These are phyloP conservation scores for Pheosia gnoma DNA, from an alignment of 2,888 invertebrate species.

Conservation along the genomic window DNA sequence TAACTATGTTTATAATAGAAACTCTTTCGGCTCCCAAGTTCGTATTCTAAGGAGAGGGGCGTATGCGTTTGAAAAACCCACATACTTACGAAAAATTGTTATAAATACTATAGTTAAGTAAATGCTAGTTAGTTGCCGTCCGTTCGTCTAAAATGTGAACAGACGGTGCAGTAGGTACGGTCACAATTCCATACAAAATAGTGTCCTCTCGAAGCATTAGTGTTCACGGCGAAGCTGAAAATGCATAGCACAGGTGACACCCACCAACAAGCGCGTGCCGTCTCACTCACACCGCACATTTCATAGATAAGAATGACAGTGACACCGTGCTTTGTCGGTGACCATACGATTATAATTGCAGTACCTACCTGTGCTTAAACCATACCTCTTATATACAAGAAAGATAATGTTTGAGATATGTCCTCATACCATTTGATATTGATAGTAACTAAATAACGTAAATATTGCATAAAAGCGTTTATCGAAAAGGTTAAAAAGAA, in stretches of 20 bases:
- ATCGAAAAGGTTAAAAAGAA: neutral
- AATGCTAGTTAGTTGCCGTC: constrained; percentile 10
- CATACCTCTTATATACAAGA: no score
- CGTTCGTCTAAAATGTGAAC: constrained; percentile 7
- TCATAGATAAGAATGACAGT: no score
- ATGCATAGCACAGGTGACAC: neutral
- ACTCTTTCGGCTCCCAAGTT: constrained; percentile 1
- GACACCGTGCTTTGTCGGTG: no score
- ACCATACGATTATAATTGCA: no score
- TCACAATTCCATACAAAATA: constrained; percentile 13
- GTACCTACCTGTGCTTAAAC: no score
- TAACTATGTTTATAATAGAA: constrained; percentile 11
- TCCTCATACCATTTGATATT: neutral
- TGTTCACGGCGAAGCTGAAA: neutral
- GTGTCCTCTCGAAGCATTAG: neutral
- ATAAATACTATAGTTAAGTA: constrained; percentile 13
- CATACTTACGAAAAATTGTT: constrained; percentile 14
- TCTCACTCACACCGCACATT: no score
- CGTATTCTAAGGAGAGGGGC: neutral
- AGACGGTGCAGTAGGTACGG: neutral
- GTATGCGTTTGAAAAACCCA: constrained; percentile 3
- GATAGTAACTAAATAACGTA: neutral
- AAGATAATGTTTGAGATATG: no score
- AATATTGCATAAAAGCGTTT: neutral
- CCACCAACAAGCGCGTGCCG: no score